Conservation (phyloP, 2,888 invertebrate species). For the Sthenelais limicola region DNA sequence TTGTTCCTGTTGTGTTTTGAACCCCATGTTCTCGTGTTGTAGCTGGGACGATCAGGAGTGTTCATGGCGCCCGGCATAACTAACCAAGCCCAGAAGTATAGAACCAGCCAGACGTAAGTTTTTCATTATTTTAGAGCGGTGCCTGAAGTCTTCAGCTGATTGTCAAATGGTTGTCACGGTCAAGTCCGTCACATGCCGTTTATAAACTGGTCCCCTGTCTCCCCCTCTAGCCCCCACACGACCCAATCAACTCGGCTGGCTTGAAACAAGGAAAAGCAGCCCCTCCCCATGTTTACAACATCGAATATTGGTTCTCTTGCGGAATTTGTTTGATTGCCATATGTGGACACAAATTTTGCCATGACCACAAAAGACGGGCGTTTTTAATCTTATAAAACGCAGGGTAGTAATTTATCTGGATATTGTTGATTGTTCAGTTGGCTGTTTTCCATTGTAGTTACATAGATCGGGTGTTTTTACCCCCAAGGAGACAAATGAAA, state of each 20-base stretch:
- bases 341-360: too few relatives aligned
- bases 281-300: too few relatives aligned
- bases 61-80: constrained; percentile 1
- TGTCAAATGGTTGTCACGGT: neutral
- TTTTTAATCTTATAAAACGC: too few relatives aligned
- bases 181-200: too few relatives aligned
- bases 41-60: constrained; percentile 44
- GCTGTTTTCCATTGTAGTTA: constrained; percentile 42
- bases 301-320: too few relatives aligned
- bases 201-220: too few relatives aligned
- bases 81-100: constrained; percentile 13
- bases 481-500: neutral
- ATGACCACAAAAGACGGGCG: too few relatives aligned
- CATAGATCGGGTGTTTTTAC: constrained; percentile 46
- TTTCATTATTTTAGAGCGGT: constrained; percentile 23
- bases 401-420: too few relatives aligned
- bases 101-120: constrained; percentile 44
- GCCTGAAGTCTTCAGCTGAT: constrained; percentile 23
- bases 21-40: constrained; percentile 24
- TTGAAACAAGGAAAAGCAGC: too few relatives aligned
- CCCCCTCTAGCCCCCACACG: neutral
- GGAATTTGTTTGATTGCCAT: too few relatives aligned
- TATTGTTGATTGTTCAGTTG: constrained; percentile 38
- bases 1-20: neutral
- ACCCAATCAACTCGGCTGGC: too few relatives aligned